Evolutionary conservation across 1,140 invertebrate genomes (phyloP).

Genomic region (Manduca sexta): DNA sequence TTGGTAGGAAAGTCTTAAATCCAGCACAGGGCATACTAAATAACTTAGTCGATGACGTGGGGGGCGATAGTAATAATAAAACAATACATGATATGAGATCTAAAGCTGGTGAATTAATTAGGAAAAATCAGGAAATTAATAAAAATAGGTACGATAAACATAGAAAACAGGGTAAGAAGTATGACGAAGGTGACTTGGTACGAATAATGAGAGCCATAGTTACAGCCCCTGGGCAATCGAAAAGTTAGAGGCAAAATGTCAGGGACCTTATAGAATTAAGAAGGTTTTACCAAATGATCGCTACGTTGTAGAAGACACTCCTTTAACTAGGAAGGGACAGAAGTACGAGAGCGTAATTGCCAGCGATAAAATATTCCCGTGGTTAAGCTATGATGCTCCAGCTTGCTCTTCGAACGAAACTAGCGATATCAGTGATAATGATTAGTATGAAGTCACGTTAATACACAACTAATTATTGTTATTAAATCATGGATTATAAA

Average conservation of each 20-base stretch:
- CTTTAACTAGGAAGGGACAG: constrained; percentile 14
- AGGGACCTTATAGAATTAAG: constrained; percentile 24
- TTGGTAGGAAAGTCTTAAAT: constrained; percentile 5
- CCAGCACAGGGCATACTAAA: constrained; percentile 5
- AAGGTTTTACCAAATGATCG: constrained; percentile 17
- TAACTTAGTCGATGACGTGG: constrained; percentile 1
- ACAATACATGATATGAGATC: constrained; percentile 13
- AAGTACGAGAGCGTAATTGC: constrained; percentile 11
- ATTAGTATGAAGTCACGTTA: not conserved
- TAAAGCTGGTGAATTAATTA: constrained; percentile 11
- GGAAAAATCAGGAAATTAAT: constrained; percentile 11
- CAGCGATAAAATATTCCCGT: constrained; percentile 25
- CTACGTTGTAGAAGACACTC: constrained; percentile 15
- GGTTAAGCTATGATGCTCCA: constrained; percentile 17
- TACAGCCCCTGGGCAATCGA: constrained; percentile 13
- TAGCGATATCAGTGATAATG: not conserved
- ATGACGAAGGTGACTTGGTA: constrained; percentile 20
- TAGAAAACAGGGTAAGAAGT: constrained; percentile 8
- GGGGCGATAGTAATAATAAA: not conserved
- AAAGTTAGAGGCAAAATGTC: constrained; percentile 21
- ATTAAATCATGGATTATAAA: not conserved
- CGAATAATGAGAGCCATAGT: constrained; percentile 11
- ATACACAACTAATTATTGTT: not conserved
- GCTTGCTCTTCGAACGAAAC: constrained; percentile 9
- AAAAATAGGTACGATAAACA: constrained; percentile 13